Conservation (phyloP, 2,113 vertebrate species). For the Platysteira castanea region DNA sequence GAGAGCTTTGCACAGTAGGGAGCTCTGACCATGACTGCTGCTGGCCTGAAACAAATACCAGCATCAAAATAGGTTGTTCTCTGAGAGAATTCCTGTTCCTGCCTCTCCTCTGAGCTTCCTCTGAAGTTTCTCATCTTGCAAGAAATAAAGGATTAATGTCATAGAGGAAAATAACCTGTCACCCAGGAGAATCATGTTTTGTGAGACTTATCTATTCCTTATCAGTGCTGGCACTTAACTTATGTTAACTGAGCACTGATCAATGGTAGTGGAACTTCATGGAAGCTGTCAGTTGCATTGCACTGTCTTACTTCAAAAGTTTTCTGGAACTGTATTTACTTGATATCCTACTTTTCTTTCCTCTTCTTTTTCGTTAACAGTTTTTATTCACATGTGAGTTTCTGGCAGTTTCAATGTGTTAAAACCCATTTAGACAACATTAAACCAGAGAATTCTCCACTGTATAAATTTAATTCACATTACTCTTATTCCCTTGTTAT, state of each 20-base stretch:
- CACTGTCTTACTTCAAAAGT: not conserved
- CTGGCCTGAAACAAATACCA: not conserved
- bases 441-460: slow-evolving; percentile 57
- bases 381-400: slow-evolving; percentile 56
- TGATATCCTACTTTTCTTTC: slow-evolving; percentile 4
- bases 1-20: not conserved
- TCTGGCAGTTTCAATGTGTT: slow-evolving; percentile 64
- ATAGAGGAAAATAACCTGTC: slow-evolving; percentile 13
- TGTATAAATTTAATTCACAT: slow-evolving; percentile 71
- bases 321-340: not conserved
- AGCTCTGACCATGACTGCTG: not conserved
- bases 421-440: slow-evolving; percentile 71
- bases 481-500: slow-evolving; percentile 64
- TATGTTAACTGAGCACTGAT: not conserved
- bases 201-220: not conserved
- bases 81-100: not conserved
- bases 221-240: not conserved
- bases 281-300: not conserved
- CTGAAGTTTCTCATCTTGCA: not conserved
- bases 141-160: slow-evolving; percentile 4
- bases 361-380: not conserved
- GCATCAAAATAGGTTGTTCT: not conserved
- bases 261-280: not conserved
- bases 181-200: not conserved
- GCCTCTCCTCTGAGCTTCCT: not conserved